Base-by-base conservation (phyloP, 2,797 vertebrate genomes). In the Gorsachius magnificus region DNA sequence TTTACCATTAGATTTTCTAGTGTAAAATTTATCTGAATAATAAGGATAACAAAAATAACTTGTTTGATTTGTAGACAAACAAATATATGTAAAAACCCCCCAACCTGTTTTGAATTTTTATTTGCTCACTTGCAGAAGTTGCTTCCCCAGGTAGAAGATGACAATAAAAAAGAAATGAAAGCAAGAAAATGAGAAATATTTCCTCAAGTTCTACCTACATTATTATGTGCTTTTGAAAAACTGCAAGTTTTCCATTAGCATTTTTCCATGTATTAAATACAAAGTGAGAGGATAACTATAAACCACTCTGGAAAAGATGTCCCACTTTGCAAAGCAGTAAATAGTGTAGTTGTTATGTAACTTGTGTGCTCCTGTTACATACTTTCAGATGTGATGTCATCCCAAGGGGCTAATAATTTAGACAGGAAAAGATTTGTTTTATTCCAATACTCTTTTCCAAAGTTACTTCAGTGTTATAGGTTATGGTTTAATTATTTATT, bases 51-150 rank as follows among this genome's bases (percentile, higher is more conserved):
- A 38, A 71, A 78, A 83, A 43, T 35, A 74, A 18, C 6, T 50
- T 70, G 7, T 3, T 60, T 83, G 4, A 31, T 74, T 74, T 74
- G 8, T 45, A 64, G 15, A 51, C 9, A 78, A 89, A 53, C 2
- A 19, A 56, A 41, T 35, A 78, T 5, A 43, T 43, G 41, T 21
- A 36, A 35, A 50, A 20, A 0, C 1, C 3, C 16, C 6, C 0
- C 1, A 45, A n/a, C 3, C 10, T 38, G 1, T 43, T 66, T 45
- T 45, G 6, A 66, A 38, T 21, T 74, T 87, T 86, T 63, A 7
- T 74, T 86, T 33, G 1, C 4, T 41, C 5, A 22, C 26, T 71
- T 71, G 15, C 7, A 60, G 41, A 66, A 77, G 3, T 26, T 89
- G 3, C 5, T 83, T 79, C 19, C 13, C 0, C 1, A 51, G 13